A percentile compares a stretch with the other conserved stretches of the same genome.
phyloP scores from a whole-genome alignment of 1,140 invertebrate genomes.

The Hyles euphorbiae region DNA sequence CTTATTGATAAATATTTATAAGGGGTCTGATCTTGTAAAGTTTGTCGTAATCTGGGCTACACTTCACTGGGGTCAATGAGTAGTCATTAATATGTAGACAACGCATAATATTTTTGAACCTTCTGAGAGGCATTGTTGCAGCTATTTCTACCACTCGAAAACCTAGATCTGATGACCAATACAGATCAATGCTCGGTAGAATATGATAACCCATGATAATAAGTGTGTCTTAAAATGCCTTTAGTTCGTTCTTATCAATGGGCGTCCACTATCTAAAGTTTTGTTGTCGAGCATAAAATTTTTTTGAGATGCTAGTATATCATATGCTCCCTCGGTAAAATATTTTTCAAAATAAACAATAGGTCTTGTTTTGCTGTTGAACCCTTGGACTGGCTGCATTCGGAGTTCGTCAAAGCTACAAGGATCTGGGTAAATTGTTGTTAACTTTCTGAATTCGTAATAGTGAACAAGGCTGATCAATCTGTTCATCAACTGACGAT shows the following conservation, averaged over 20 bases:
- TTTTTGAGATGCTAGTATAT: conserved; percentile 1
- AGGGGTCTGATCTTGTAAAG: conserved; percentile 20
- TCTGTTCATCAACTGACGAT: conserved; percentile 4
- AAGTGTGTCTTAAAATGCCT: conserved; percentile 10
- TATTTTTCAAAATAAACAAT: conserved; percentile 9
- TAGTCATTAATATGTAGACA: conserved; percentile 16
- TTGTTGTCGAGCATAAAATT: conserved; percentile 8
- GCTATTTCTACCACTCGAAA: conserved; percentile 20
- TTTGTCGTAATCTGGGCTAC: conserved; percentile 16
- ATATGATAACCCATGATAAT: conserved; percentile 18
- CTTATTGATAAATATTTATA: conserved; percentile 14
- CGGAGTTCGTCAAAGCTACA: too few relatives aligned
- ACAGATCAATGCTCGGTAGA: conserved; percentile 14
- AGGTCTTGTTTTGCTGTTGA: conserved; percentile 6
- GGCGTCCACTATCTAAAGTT: background rate
- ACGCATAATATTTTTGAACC: background rate
- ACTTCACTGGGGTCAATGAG: conserved; percentile 17
- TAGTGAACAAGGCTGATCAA: conserved; percentile 5
- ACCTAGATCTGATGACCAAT: conserved; percentile 19
- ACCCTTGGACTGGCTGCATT: too few relatives aligned
- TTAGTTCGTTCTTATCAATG: background rate
- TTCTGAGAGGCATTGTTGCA: conserved; percentile 17
- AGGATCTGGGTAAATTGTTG: conserved; percentile 6
- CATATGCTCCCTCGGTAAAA: conserved; percentile 4
- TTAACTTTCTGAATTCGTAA: conserved; percentile 7